Conservation (phyloP, 2,113 vertebrate species). For the Cyphomyrus plagiostoma region DNA sequence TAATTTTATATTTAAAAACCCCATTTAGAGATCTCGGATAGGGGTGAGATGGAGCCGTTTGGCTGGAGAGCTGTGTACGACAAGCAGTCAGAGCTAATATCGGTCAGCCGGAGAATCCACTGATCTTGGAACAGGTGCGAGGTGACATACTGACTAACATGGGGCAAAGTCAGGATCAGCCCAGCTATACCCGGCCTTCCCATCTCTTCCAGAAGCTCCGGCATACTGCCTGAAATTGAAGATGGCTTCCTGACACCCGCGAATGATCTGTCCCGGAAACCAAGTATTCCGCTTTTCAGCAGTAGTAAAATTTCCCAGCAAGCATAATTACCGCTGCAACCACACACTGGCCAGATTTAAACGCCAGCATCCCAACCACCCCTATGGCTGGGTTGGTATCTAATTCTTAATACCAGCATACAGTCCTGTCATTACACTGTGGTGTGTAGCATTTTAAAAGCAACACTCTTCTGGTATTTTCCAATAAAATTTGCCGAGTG, state of each 20-base stretch:
- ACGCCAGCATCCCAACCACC: not conserved
- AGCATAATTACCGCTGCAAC: not conserved
- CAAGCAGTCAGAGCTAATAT: not conserved
- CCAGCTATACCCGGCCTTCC: not conserved
- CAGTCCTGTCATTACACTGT: not conserved
- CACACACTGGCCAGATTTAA: not conserved
- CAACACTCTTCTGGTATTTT: not conserved
- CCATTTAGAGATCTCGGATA: not conserved
- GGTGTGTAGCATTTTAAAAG: not conserved
- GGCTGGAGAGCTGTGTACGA: not conserved
- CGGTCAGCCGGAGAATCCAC: not conserved
- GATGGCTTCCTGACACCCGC: not conserved
- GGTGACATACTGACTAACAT: not conserved
- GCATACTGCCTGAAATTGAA: not conserved
- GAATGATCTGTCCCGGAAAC: not conserved
- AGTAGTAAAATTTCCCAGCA: not conserved
- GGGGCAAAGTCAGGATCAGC: not conserved
- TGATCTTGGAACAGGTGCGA: not conserved
- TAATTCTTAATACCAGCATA: not conserved
- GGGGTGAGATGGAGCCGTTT: not conserved
- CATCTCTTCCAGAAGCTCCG: not conserved
- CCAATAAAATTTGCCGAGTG: not conserved
- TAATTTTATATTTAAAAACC: conserved; percentile 1
- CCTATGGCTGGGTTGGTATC: not conserved
- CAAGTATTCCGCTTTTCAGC: not conserved